phyloP scores from a whole-genome alignment of 2,797 vertebrate species.

The Propithecus perrieri region DNA sequence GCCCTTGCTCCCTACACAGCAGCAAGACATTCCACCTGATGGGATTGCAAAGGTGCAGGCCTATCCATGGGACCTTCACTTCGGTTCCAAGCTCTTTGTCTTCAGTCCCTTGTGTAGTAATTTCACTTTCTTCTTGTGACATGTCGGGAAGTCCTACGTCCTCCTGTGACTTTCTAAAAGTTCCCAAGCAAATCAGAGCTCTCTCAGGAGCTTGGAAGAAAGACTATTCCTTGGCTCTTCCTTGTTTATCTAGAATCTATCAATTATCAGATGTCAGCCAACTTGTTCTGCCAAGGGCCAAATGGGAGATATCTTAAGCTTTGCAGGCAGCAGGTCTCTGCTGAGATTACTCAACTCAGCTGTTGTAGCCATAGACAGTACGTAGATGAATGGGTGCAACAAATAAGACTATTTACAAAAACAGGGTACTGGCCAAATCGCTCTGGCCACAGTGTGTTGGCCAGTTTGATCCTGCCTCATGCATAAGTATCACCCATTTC shows the following conservation, averaged over 20 bases:
- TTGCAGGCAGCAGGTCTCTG: fast-evolving
- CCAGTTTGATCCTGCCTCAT: neutral
- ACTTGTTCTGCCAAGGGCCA: neutral
- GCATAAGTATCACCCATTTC: neutral
- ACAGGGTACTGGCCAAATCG: neutral
- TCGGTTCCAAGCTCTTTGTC: neutral
- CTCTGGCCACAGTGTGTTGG: fast-evolving
- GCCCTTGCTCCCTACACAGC: neutral
- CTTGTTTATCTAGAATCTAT: neutral
- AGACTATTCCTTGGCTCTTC: neutral
- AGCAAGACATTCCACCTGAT: neutral
- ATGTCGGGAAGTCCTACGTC: neutral
- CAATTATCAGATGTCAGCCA: neutral
- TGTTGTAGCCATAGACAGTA: neutral
- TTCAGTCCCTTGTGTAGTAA: neutral
- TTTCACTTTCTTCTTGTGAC: neutral
- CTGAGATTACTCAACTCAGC: neutral
- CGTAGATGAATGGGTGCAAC: too few species aligned
- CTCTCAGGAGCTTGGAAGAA: neutral
- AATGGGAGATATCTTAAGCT: neutral
- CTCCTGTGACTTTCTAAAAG: neutral
- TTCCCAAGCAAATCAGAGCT: neutral
- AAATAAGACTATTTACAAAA: conserved; percentile 7
- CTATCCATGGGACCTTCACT: neutral
- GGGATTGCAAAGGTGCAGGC: neutral